Evolutionary conservation across 2,888 invertebrate genomes (phyloP), one percentile per base, ranked within the genome.

Genomic region (Papilio protenor): DNA sequence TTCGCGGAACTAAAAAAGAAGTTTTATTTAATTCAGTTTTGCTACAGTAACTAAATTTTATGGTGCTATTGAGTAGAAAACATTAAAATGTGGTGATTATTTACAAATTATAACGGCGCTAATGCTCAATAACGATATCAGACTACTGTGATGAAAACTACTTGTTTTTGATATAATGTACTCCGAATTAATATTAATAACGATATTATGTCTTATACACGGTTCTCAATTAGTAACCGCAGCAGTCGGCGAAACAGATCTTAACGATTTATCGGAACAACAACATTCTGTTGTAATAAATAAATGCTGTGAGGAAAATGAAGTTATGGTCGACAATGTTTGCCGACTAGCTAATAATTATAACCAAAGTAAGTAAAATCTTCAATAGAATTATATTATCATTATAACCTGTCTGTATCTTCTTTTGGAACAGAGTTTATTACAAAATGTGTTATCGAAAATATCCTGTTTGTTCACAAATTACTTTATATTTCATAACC

Each of bases 301-400:
- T 87, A 98, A 98, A 95, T 98, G 98, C 87, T 98, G 98, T 90
- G 96, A 96, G 87, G 90, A 92, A 75, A 95, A 96, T 84, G 97
- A 98, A 89, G 91, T 98, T 77, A 95, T 96, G 88, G 94, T 97
- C 61, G 97, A 97, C 85, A 94, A 95, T 77, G 91, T 93, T 80
- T 98, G 98, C 88, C 95, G 95, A 85, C 92, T 95, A 85, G 95
- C 96, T 69, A 95, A 96, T 85, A 92, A 95, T 83, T 95, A 96
- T 83, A 96, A 96, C 89, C 94, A 96, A 90, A 95, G 95, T 95
- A 88, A 92, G 93, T 92, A 85, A 57, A 27, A 16, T 75, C 47
- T 73, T 40, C 11, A 49, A 11, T 21, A 73, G 1, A 27, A 57
- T 33, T 40, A 40, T 40, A 40, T 40, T 57, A 55, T 18, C 21